These are phyloP conservation scores for Gephyroberyx darwinii DNA, from an alignment of 2,797 vertebrate species.

Conservation along the genomic window DNA sequence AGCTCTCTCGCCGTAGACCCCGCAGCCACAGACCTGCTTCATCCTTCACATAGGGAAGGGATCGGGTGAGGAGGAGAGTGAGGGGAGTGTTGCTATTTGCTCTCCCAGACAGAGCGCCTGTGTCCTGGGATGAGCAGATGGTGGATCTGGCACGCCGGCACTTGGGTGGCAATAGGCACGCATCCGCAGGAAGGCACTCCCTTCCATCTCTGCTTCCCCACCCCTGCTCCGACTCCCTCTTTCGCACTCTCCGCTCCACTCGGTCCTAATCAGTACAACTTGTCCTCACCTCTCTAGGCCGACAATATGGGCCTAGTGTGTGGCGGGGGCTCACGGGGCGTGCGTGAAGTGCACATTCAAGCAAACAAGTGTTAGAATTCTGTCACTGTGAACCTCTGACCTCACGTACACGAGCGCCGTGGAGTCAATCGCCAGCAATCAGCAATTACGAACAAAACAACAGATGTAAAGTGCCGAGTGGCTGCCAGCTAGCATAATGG, in stretches of 20 bases:
- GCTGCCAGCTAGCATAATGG: constrained; percentile 33
- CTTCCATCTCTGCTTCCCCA: constrained; percentile 18
- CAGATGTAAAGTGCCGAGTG: constrained; percentile 14
- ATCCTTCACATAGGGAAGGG: constrained; percentile 23
- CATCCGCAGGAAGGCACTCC: constrained; percentile 73
- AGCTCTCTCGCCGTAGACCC: neutral
- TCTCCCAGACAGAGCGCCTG: constrained; percentile 71
- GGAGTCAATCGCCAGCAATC: constrained; percentile 42
- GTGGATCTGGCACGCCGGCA: constrained; percentile 74
- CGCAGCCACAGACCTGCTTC: constrained; percentile 1
- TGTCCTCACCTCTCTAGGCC: constrained; percentile 61
- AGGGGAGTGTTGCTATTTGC: constrained; percentile 52
- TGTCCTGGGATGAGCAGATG: constrained; percentile 82
- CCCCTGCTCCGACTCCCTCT: constrained; percentile 46
- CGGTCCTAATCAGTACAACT: constrained; percentile 67
- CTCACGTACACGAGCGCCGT: constrained; percentile 23
- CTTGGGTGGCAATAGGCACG: constrained; percentile 66
- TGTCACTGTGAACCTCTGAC: constrained; percentile 43
- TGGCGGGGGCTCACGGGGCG: constrained; percentile 30
- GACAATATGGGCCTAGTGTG: constrained; percentile 34
- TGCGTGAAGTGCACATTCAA: constrained; percentile 53
- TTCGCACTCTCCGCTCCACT: constrained; percentile 23
- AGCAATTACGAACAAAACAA: constrained; percentile 14
- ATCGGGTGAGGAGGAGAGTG: constrained; percentile 11
- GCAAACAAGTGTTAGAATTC: constrained; percentile 29